Base-by-base conservation (phyloP, 2,888 invertebrate genomes). In the Polyploca ridens region DNA sequence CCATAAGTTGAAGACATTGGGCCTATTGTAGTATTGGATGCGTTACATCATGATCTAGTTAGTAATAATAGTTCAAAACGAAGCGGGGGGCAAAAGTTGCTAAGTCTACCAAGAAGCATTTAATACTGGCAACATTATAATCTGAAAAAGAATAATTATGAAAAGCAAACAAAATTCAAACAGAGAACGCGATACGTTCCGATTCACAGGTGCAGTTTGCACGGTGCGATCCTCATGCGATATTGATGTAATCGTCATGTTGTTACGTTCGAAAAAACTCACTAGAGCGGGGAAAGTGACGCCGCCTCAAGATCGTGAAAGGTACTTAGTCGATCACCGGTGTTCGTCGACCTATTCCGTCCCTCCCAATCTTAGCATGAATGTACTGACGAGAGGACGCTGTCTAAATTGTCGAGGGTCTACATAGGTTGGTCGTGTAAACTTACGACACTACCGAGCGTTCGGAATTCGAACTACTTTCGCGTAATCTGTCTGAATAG, bases 391-490 rank as follows among this genome's bases (percentile, higher is more conserved):
- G 64, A 46, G 71, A 73, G 74, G 76, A 73, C 69, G 70, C 64
- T 68, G 69, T 78, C 80, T 84, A 83, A 86, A 87, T 87, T 84
- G 83, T 76, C 80, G 78, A 73, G 74, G 91, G 72, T 88, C 92
- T 75, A 66, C 63, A 67, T 83, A 65, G 49, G 68, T 66, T 88
- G 90, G 91, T 74, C 79, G 74, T 67, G 75, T 82, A 79, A 82
- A 88, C 92, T 93, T 93, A 92, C 93, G 89, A 91, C 91, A 93
- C 89, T 77, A 74, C 74, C 77, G 78, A 85, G 82, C 85, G 88
- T 85, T 87, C 84, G 90, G 91, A 90, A 91, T 93, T 93, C 90
- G 91, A 90, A 90, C 92, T 91, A 93, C 92, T 93, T 93, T 93
- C 91, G 92, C 90, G 89, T 92, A 91, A 93, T 92, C 90, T 87